A percentile compares a stretch with the other conserved stretches of the same genome.
Evolutionary conservation across 2,797 vertebrate species (phyloP).

Genomic region (Siniperca obscura): DNA sequence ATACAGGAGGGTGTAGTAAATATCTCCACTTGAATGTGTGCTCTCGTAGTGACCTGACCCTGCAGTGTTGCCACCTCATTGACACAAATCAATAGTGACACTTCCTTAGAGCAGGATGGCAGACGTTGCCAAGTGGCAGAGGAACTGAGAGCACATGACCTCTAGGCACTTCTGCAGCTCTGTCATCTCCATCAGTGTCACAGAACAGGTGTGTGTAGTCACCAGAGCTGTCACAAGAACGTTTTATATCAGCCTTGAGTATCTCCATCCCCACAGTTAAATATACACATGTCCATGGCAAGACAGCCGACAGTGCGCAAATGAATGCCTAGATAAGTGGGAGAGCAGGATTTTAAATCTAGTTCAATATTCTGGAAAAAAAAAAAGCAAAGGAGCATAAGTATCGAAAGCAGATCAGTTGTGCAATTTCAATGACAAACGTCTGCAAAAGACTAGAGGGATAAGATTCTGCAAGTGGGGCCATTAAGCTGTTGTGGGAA

Average conservation of each 20-base stretch:
- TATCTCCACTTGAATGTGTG: constrained; percentile 41
- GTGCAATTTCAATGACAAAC: constrained; percentile 65
- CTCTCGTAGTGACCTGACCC: constrained; percentile 37
- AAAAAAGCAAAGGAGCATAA: background rate
- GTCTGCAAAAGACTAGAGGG: constrained; percentile 39
- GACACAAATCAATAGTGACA: constrained; percentile 78
- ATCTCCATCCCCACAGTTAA: constrained; percentile 13
- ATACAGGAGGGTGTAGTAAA: constrained; percentile 11
- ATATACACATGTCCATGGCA: constrained; percentile 15
- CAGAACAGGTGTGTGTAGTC: constrained; percentile 71
- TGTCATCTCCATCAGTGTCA: constrained; percentile 73
- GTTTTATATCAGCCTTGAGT: constrained; percentile 36
- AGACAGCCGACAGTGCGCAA: background rate
- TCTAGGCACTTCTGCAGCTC: constrained; percentile 68
- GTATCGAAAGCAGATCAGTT: constrained; percentile 53
- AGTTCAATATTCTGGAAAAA: constrained; percentile 6
- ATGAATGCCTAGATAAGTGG: background rate
- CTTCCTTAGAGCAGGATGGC: constrained; percentile 73
- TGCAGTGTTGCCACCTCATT: constrained; percentile 61
- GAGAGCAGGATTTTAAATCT: constrained; percentile 35
- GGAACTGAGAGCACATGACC: constrained; percentile 62
- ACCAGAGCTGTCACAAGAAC: constrained; percentile 40
- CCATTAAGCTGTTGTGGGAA: constrained; percentile 67
- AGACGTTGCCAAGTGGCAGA: constrained; percentile 64
- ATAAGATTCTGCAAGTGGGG: constrained; percentile 45